Conservation (phyloP, 2,797 vertebrate species). For the Synaphobranchus kaupii region DNA sequence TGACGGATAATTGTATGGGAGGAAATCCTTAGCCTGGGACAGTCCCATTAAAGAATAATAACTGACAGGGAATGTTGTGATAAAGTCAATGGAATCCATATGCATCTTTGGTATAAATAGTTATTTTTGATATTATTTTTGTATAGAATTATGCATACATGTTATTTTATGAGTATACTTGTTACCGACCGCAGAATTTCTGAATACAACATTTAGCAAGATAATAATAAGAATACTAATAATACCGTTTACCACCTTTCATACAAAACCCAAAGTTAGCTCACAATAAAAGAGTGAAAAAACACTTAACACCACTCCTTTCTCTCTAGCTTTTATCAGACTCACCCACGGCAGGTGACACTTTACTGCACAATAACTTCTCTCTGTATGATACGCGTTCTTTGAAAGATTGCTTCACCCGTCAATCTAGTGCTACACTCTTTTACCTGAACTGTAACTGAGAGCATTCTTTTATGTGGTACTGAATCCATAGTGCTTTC, state of each 20-base stretch:
- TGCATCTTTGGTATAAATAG: background rate
- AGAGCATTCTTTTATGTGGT: background rate
- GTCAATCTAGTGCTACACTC: background rate
- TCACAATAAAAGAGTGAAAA: background rate
- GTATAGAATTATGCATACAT: background rate
- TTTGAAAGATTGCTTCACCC: background rate
- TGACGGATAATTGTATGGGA: background rate
- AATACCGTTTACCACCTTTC: background rate
- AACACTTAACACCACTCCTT: background rate
- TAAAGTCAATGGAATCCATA: background rate
- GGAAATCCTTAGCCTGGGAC: background rate
- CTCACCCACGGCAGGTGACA: background rate
- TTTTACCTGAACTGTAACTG: slow-evolving; percentile 12
- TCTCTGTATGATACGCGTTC: background rate
- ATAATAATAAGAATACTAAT: background rate
- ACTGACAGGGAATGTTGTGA: background rate
- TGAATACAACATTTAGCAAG: background rate
- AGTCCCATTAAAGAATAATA: background rate
- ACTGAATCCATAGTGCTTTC: slow-evolving; percentile 35
- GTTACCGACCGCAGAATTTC: background rate
- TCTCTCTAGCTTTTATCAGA: background rate
- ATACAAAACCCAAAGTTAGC: background rate
- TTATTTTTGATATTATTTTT: background rate
- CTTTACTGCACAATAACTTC: background rate
- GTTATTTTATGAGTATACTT: no score